Evolutionary conservation across 2,888 invertebrate genomes (phyloP), one percentile per base, ranked within the genome.

Genomic region (Diaphora mendica): DNA sequence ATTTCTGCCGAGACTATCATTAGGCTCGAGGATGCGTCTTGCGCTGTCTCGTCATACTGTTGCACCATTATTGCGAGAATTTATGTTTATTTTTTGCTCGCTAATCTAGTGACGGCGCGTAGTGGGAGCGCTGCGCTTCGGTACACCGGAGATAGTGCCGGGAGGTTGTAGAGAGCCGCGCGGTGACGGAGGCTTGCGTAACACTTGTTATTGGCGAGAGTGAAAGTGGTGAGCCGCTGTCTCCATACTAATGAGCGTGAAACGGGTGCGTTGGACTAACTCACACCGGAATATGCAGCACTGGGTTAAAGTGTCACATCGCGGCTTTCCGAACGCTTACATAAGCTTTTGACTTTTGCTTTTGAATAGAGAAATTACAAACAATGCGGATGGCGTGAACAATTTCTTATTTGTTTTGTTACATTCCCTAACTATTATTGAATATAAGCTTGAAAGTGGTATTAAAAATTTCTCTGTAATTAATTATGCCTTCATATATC

Each of bases 221-320:
- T 95, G 95, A 95, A 95, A 95, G 95, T 95, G 92, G 89, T 90
- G 89, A 90, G 90, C 83, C 90, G 90, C 92, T 91, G 93, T 93
- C 93, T 93, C 91, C 95, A 95, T 95, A 95, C 92, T 92, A 94
- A 95, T 94, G 92, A 93, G 89, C 88, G 91, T 90, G 89, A 91
- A 90, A 87, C 90, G 91, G 89, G 92, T 91, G 91, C 91, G 89
- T 89, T 88, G 89, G 84, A 87, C 90, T 88, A 84, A 84, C 87
- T 85, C 82, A 81, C 84, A 86, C 86, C 89, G 90, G 91, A 90
- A 87, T 89, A 86, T 85, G 83, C 90, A 88, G 85, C 91, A 91
- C 90, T 93, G 91, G 92, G 92, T 92, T 94, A 91, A 91, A 94
- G 93, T 93, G 93, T 92, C 93, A 93, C 91, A 83, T 83, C 76